Conservation (phyloP, 2,797 vertebrate species). For the Hypotaenidia okinawae region DNA sequence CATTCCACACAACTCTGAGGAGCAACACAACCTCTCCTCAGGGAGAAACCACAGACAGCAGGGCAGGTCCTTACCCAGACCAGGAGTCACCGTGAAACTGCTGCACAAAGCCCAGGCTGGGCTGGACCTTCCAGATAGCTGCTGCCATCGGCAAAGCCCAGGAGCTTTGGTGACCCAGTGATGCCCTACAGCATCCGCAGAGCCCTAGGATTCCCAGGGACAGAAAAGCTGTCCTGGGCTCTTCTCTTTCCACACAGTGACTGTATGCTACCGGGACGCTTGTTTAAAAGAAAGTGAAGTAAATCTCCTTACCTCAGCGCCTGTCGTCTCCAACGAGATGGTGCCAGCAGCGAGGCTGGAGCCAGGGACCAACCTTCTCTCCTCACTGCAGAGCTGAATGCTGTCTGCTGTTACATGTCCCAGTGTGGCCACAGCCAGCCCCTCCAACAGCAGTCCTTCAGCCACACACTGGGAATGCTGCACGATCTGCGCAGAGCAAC, state of each 20-base stretch:
- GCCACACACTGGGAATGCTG: background rate
- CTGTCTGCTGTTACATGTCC: fast-evolving
- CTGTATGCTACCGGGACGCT: fast-evolving
- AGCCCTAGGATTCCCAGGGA: too few relatives aligned
- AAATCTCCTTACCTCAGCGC: fast-evolving
- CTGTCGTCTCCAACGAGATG: fast-evolving
- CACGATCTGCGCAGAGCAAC: background rate
- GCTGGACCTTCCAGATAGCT: background rate
- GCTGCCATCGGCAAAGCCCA: background rate
- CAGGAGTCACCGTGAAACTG: background rate
- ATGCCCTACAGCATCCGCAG: fast-evolving
- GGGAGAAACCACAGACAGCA: fast-evolving
- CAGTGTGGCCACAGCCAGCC: background rate
- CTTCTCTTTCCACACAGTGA: background rate
- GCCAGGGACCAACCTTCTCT: background rate
- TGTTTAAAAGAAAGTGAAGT: background rate
- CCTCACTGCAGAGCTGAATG: fast-evolving
- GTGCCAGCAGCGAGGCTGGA: fast-evolving
- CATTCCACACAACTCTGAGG: background rate
- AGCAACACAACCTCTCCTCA: background rate
- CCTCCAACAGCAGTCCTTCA: fast-evolving
- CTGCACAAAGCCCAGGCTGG: fast-evolving
- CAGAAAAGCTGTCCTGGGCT: too few relatives aligned
- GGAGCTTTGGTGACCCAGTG: fast-evolving
- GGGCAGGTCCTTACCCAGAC: too few relatives aligned